Percentiles rank a stretch among this genome's conserved stretches.
Conservation (phyloP, 2,113 vertebrate species). For the Cichladusa arquata region DNA sequence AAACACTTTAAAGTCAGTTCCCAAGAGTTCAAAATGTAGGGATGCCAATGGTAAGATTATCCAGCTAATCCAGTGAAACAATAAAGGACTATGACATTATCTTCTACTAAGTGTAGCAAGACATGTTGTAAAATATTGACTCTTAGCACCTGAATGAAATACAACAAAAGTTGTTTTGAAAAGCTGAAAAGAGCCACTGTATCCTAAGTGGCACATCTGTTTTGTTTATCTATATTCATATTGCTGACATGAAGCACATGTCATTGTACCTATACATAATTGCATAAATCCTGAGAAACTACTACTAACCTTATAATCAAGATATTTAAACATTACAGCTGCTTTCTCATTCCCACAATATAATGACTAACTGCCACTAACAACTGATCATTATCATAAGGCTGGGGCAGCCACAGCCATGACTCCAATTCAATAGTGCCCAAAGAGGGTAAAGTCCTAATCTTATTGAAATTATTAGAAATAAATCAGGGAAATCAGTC, state of each 20-base stretch:
- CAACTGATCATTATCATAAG: constrained; percentile 53
- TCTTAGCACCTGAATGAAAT: not conserved
- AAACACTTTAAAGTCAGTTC: not conserved
- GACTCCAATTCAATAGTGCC: not conserved
- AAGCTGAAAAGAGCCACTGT: not conserved
- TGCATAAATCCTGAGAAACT: constrained; percentile 47
- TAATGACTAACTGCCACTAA: constrained; percentile 52
- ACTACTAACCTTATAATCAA: constrained; percentile 58
- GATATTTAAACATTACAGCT: constrained; percentile 61
- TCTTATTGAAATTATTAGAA: not conserved
- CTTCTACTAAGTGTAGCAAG: not conserved
- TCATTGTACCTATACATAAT: constrained; percentile 44
- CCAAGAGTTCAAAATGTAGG: not conserved
- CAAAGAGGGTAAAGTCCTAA: constrained; percentile 7
- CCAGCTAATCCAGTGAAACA: not conserved
- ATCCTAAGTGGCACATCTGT: not conserved
- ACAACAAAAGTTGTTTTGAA: not conserved
- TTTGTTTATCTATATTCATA: constrained; percentile 30
- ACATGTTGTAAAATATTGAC: not conserved
- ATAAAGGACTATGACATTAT: not conserved
- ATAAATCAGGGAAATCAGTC: not conserved
- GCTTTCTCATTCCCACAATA: constrained; percentile 40
- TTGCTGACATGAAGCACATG: constrained; percentile 7
- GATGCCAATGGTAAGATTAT: not conserved
- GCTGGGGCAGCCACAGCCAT: constrained; percentile 28